These are phyloP conservation scores for Dendrocincla tyrannina DNA, from an alignment of 2,797 vertebrate species.

Conservation along the genomic window DNA sequence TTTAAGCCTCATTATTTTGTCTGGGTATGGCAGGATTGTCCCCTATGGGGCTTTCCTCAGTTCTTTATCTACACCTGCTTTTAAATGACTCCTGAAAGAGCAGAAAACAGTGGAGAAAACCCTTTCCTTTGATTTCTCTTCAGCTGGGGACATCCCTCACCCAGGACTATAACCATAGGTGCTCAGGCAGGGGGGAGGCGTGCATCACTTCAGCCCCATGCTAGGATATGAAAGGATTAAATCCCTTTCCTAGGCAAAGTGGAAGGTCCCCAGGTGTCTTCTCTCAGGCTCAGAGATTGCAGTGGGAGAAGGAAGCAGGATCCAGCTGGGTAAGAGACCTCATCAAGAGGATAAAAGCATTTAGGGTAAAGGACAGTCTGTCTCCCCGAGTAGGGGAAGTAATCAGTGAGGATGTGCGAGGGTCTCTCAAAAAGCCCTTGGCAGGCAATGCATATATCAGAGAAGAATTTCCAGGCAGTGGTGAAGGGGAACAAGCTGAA, in stretches of 20 bases:
- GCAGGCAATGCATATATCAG: not conserved
- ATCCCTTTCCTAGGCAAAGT: conserved; percentile 22
- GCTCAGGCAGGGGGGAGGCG: not conserved
- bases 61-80: conserved; percentile 29
- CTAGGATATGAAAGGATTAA: conserved; percentile 38
- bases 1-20: conserved; percentile 32
- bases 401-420: conserved; percentile 46
- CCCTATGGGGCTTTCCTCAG: not conserved
- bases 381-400: conserved; percentile 38
- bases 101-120: not conserved
- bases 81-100: conserved; percentile 19
- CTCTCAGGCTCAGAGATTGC: conserved; percentile 46
- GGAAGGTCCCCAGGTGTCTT: conserved; percentile 56
- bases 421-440: conserved; percentile 34
- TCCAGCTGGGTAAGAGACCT: conserved; percentile 64
- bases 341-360: conserved; percentile 66
- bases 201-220: not conserved
- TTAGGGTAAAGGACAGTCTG: conserved; percentile 51
- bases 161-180: not conserved
- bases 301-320: conserved; percentile 49
- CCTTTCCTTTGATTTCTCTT: conserved; percentile 34
- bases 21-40: not conserved
- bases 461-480: not conserved
- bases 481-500: not conserved
- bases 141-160: not conserved